Conservation (phyloP, 2,113 vertebrate genomes). For the Ophthalmolycus amberensis region DNA sequence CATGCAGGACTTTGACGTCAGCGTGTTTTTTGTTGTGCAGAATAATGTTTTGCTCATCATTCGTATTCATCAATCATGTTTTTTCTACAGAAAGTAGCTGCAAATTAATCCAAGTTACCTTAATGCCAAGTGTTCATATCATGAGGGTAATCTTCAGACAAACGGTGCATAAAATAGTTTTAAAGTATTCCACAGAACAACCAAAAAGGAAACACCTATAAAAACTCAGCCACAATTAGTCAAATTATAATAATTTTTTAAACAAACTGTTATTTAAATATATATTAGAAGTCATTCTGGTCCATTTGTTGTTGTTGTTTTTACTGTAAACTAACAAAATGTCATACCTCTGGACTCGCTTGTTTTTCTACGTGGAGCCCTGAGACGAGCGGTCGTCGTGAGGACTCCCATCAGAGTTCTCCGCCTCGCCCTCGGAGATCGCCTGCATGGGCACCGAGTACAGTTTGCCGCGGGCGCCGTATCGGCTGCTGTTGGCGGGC, state of each 20-base stretch:
- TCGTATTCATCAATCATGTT: not conserved
- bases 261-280: conserved; percentile 14
- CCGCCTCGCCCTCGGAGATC: conserved; percentile 96
- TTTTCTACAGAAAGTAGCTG: not conserved
- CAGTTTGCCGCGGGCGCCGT: conserved; percentile 91
- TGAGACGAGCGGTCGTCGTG: conserved; percentile 92
- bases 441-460: conserved; percentile 96
- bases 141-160: conserved; percentile 11
- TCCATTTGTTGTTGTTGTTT: conserved; percentile 28
- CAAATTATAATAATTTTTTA: not conserved
- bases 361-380: conserved; percentile 83
- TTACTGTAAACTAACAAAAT: conserved; percentile 29
- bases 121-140: conserved; percentile 1
- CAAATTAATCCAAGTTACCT: not conserved
- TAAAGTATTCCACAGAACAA: conserved; percentile 25
- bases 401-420: conserved; percentile 96
- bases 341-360: conserved; percentile 1
- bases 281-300: conserved; percentile 42
- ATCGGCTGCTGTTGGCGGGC: conserved; percentile 94
- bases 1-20: not conserved
- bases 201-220: conserved; percentile 21
- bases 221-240: conserved; percentile 25
- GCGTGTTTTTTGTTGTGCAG: not conserved
- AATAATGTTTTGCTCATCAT: not conserved
- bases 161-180: conserved; percentile 27